A percentile compares a stretch with the other conserved stretches of the same genome.
Conservation (phyloP, 2,797 vertebrate genomes). For the Leptoclinus maculatus region DNA sequence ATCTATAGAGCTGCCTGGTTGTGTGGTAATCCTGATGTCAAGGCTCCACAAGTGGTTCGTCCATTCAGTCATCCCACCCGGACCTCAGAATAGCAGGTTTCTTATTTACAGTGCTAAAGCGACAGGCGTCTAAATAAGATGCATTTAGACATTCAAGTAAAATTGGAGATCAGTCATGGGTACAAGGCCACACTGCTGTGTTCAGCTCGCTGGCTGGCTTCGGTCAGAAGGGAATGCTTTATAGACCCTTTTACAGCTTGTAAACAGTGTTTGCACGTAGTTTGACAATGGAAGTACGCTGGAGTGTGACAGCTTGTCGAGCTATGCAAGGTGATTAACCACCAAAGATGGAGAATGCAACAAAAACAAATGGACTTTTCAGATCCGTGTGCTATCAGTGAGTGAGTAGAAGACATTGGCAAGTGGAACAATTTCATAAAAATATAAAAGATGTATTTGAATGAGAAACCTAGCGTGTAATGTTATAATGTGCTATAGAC, state of each 20-base stretch:
- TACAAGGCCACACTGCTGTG: neutral
- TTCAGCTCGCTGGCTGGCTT: too few species aligned
- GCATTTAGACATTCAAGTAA: neutral
- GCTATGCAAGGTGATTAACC: neutral
- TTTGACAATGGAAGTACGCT: neutral
- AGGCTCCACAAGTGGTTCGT: slow-evolving; percentile 13
- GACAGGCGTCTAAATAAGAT: neutral
- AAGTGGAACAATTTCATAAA: too few species aligned
- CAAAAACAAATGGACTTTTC: neutral
- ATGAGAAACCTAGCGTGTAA: neutral
- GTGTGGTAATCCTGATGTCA: slow-evolving; percentile 12
- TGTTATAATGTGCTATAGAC: neutral
- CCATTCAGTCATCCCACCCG: neutral
- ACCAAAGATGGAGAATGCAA: neutral
- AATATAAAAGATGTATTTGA: neutral
- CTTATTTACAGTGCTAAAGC: neutral
- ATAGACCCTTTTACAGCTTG: neutral
- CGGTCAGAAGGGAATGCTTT: too few species aligned
- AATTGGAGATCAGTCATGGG: neutral
- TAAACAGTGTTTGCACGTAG: too few species aligned
- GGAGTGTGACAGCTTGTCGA: neutral
- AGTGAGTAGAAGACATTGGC: too few species aligned
- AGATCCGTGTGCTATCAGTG: neutral
- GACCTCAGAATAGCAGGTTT: neutral
- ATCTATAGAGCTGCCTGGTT: slow-evolving; percentile 30